phyloP scores from a whole-genome alignment of 2,888 invertebrate species.

The Dorcus hopei region DNA sequence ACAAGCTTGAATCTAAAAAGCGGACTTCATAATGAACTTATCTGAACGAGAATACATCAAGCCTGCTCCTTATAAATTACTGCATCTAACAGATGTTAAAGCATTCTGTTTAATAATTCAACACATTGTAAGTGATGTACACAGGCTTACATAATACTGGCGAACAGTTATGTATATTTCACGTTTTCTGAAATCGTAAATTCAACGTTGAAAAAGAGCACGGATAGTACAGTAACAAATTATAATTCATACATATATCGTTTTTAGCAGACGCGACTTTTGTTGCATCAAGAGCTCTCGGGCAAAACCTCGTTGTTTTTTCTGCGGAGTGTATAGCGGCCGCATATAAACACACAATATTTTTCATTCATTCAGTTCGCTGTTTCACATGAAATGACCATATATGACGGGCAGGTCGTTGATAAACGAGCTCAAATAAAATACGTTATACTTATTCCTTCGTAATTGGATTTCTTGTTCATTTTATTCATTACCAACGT shows the following conservation, averaged over 20 bases:
- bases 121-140: slow-evolving; percentile 4
- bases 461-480: slow-evolving; percentile 21
- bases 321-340: neutral
- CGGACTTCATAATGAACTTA: too few species aligned
- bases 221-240: slow-evolving; percentile 10
- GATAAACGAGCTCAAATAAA: slow-evolving; percentile 19
- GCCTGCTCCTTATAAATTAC: slow-evolving; percentile 4
- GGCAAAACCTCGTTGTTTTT: neutral
- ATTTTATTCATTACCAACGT: slow-evolving; percentile 19
- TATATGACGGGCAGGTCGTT: slow-evolving; percentile 18
- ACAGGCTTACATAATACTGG: slow-evolving; percentile 1
- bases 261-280: neutral
- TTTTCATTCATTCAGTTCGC: slow-evolving; percentile 16
- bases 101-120: slow-evolving; percentile 15
- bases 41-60: neutral
- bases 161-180: slow-evolving; percentile 10
- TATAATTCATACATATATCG: slow-evolving; percentile 9
- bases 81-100: slow-evolving; percentile 14
- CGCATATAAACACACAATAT: slow-evolving; percentile 9
- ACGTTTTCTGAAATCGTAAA: slow-evolving; percentile 6
- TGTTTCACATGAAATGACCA: slow-evolving; percentile 14
- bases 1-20: too few species aligned
- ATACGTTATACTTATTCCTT: slow-evolving; percentile 18
- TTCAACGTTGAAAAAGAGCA: slow-evolving; percentile 4
- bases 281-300: neutral